These are phyloP conservation scores for Wiebesia pumilae DNA, from an alignment of 1,140 invertebrate species.

Conservation along the genomic window DNA sequence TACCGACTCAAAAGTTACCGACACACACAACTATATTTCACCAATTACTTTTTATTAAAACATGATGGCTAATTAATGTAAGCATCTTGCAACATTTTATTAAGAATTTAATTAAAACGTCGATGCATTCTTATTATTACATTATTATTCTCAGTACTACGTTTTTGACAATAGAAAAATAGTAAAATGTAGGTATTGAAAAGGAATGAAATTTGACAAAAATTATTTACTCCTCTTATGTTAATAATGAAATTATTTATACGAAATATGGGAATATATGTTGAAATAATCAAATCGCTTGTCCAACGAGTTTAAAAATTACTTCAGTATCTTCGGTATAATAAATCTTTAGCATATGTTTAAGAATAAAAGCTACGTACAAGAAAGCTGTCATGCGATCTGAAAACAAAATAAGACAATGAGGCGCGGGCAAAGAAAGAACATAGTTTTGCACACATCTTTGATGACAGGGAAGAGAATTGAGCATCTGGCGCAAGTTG, in stretches of 20 bases:
- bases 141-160: no score
- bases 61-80: no score
- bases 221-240: no score
- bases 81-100: no score
- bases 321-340: neutral
- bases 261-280: neutral
- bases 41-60: no score
- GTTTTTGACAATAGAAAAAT: no score
- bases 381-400: neutral
- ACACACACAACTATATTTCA: neutral
- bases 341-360: neutral
- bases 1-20: neutral
- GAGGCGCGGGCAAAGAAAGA: neutral
- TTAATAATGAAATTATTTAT: neutral
- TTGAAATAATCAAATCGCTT: neutral
- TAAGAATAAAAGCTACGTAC: neutral
- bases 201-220: no score
- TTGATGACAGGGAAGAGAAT: neutral
- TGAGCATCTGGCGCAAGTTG: conserved; percentile 15
- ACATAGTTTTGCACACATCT: neutral
- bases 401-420: conserved; percentile 20
- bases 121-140: no score
- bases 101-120: no score
- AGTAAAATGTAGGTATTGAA: no score
- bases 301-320: neutral